phyloP scores from a whole-genome alignment of 2,888 invertebrate genomes.

The Eilema griseolum region DNA sequence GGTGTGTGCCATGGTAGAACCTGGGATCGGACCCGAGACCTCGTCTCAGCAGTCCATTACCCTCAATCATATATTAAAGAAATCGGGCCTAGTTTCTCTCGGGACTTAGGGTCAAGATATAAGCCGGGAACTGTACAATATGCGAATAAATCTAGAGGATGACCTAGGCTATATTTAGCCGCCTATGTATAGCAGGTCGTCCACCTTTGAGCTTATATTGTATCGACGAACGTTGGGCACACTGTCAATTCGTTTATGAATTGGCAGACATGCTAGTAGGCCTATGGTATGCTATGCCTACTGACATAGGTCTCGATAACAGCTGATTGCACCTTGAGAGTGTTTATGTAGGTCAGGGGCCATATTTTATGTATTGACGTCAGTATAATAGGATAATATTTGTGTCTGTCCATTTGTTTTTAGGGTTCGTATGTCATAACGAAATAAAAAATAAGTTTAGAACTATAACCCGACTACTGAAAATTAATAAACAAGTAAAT shows the following conservation, averaged over 20 bases:
- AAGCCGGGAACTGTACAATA: background rate
- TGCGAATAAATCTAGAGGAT: background rate
- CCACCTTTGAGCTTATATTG: constrained; percentile 1
- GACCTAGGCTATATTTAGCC: constrained; percentile 12
- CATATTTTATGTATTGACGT: background rate
- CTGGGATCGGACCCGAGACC: no score
- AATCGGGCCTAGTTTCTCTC: no score
- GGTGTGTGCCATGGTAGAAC: no score
- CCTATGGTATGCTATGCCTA: background rate
- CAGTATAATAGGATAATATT: background rate
- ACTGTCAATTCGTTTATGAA: constrained; percentile 4
- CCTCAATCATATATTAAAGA: no score
- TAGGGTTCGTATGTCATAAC: no score
- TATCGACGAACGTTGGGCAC: constrained; percentile 5
- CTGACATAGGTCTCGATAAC: background rate
- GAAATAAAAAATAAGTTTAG: no score
- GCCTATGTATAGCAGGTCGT: constrained; percentile 14
- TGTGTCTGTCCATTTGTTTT: background rate
- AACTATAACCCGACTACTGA: no score
- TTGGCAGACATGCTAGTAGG: background rate
- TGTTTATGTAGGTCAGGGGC: background rate
- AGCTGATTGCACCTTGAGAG: background rate
- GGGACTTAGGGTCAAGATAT: no score
- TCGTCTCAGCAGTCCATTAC: no score
- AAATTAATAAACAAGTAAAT: no score